Evolutionary conservation across 2,797 vertebrate species (phyloP).

Genomic region (Pygocentrus nattereri): DNA sequence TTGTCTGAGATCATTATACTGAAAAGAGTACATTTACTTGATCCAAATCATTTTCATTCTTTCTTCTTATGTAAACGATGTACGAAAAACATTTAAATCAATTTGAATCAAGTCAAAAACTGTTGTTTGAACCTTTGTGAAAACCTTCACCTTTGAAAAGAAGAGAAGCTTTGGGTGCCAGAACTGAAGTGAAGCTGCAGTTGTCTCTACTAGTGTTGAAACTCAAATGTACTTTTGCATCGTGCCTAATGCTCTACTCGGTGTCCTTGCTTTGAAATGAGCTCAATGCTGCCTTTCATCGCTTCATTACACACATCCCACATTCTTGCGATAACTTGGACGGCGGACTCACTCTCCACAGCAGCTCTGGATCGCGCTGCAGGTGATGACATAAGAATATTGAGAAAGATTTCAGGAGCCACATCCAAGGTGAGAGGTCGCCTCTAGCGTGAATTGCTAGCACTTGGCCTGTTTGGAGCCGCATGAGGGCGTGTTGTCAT

Average conservation of each 20-base stretch:
- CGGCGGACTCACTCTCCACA: slow-evolving; percentile 42
- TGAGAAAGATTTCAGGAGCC: slow-evolving; percentile 51
- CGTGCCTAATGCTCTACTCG: neutral
- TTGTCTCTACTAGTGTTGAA: neutral
- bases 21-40: neutral
- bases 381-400: slow-evolving; percentile 58
- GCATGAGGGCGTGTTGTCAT: slow-evolving; percentile 49
- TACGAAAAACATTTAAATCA: too few relatives aligned
- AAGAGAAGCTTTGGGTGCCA: neutral
- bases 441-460: slow-evolving; percentile 1
- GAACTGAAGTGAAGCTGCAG: neutral
- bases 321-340: slow-evolving; percentile 63
- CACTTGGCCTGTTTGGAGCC: slow-evolving; percentile 38
- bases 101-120: too few relatives aligned
- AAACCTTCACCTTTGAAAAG: neutral
- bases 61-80: too few relatives aligned
- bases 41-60: neutral
- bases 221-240: slow-evolving; percentile 8
- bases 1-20: neutral
- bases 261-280: slow-evolving; percentile 25
- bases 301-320: slow-evolving; percentile 59
- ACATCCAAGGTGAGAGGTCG: slow-evolving; percentile 48
- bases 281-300: slow-evolving; percentile 53
- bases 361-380: slow-evolving; percentile 47
- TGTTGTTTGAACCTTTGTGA: slow-evolving; percentile 1